Evolutionary conservation across 2,797 vertebrate species (phyloP), one percentile per base, ranked within the genome.

Genomic region (Peromyscus eremicus): DNA sequence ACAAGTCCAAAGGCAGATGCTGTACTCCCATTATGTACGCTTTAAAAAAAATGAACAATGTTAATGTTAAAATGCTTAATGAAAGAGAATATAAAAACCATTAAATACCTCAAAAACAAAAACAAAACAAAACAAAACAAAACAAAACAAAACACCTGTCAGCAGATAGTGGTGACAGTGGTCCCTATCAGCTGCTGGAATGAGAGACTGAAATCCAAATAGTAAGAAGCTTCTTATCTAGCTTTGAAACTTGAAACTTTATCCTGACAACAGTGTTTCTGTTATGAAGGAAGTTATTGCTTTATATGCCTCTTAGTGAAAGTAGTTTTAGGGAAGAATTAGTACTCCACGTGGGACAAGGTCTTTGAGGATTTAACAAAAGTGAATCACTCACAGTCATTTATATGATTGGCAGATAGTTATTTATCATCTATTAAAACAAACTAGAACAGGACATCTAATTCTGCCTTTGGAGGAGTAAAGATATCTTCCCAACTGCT

Each of bases 121-220:
- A 52, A 92, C 95, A 96, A 94, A 1, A n/a, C n/a, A n/a, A n/a
- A n/a, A n/a, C n/a, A 46, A 14, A 52, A 92, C 95, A 96, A 94
- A 1, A n/a, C n/a, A 46, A 14, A 52, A 92, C 95, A 96, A 94
- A 1, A n/a, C n/a, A n/a, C 80, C 66, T 89, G 92, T 34, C 89
- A 97, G 97, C 34, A 21, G 4, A 92, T 40, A 89, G 27, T 55
- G 46, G 68, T 19, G 77, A 85, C 29, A 68, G 32, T 83, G 32
- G 25, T 21, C 89, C 75, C 0, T 19, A 81, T 76, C 43, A 97
- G 46, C 64, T 86, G 9, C 76, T 2, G 12, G 76, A 70, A 94
- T 91, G 13, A 79, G 85, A 91, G 76, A 55, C 29, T 75, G n/a
- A 94, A 95, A 96, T 82, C 43, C 25, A 34, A 94, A 92, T 84